Evolutionary conservation across 2,888 invertebrate genomes (phyloP).

Genomic region (Chrysopilus asiliformis): DNA sequence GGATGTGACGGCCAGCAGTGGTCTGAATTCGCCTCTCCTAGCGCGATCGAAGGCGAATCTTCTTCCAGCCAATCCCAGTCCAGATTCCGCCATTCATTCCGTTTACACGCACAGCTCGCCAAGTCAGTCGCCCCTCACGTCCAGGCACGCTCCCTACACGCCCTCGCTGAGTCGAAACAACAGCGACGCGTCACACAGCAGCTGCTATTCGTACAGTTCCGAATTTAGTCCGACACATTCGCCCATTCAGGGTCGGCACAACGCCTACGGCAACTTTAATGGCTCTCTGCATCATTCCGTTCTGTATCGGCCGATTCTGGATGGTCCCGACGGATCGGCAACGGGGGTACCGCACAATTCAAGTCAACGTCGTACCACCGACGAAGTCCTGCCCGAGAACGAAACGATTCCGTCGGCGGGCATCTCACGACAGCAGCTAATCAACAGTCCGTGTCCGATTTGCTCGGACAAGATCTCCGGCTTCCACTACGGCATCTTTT

Average conservation of each 20-base stretch:
- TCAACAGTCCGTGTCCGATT: slow-evolving; percentile 88
- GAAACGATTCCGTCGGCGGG: slow-evolving; percentile 46
- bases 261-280: slow-evolving; percentile 28
- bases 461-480: slow-evolving; percentile 94
- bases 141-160: slow-evolving; percentile 65
- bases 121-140: slow-evolving; percentile 73
- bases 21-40: slow-evolving; percentile 50
- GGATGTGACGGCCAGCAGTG: slow-evolving; percentile 17
- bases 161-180: slow-evolving; percentile 79
- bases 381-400: slow-evolving; percentile 22
- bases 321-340: slow-evolving; percentile 28
- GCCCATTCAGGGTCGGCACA: slow-evolving; percentile 61
- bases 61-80: slow-evolving; percentile 69
- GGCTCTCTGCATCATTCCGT: slow-evolving; percentile 40
- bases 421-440: slow-evolving; percentile 76
- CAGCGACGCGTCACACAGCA: slow-evolving; percentile 81
- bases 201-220: slow-evolving; percentile 75
- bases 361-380: slow-evolving; percentile 32
- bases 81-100: slow-evolving; percentile 80
- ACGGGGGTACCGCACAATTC: slow-evolving; percentile 29
- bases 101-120: slow-evolving; percentile 71
- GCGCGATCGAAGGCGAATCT: slow-evolving; percentile 48
- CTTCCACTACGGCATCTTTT: slow-evolving; percentile 96
- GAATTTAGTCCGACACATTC: slow-evolving; percentile 77
- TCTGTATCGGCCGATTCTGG: slow-evolving; percentile 41